Base-by-base conservation (phyloP, 2,888 invertebrate species). In the Nysson spinosus region DNA sequence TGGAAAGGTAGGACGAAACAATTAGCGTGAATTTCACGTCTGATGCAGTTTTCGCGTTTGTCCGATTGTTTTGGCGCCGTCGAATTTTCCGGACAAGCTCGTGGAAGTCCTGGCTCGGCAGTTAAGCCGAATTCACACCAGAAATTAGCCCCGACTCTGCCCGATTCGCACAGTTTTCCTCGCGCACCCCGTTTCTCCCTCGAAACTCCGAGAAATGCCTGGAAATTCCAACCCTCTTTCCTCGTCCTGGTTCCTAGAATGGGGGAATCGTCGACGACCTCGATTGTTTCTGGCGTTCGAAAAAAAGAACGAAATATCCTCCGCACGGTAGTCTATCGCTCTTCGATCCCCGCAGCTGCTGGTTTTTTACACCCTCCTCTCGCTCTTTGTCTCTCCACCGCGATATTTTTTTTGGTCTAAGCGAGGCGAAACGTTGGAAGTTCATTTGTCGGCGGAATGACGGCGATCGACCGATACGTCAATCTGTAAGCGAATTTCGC, bases 1-100 rank as follows among this genome's bases (percentile, higher is more conserved):
- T 16, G 56, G 63, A 40, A 57, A 65, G 43, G 60, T 62, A 44
- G 39, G 72, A 52, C 58, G 72, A 77, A 78, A 79, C 82, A 82
- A 83, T 83, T 81, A 83, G 69, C 63, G 78, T 35, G 69, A 83
- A 80, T 83, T 83, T 72, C 70, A 47, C 54, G 76, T 72, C 73
- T 78, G 83, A 83, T 82, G 81, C 81, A 82, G 79, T 83, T 83
- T 81, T 80, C 82, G 74, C 77, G 80, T 81, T 75, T 74, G 69
- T 60, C 64, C 77, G 77, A 83, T 81, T 80, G 79, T 81, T 83
- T 79, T 72, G 74, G 64, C 75, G 60, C 62, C 69, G 69, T 69
- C 66, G 65, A 72, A 66, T 65, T 69, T 63, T 63, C 64, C 64
- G 42, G 54, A 57, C 51, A 24, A 26, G 68, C 44, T 30, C 49